A percentile compares a stretch with the other conserved stretches of the same genome.
Conservation (phyloP, 2,113 vertebrate species). For the Psilopsiagon aurifrons region DNA sequence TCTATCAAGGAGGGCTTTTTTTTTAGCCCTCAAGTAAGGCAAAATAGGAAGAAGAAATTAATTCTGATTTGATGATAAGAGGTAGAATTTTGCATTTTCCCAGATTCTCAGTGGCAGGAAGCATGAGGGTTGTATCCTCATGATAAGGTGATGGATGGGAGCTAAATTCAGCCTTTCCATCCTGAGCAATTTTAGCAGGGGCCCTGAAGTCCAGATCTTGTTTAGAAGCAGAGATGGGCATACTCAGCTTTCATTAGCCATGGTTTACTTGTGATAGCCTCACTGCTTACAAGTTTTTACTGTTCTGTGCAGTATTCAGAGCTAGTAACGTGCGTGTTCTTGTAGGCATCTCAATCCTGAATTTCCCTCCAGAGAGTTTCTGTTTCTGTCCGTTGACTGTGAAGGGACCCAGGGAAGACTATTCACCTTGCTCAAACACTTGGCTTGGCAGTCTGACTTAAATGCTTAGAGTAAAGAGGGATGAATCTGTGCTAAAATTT, state of each 20-base stretch:
- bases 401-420: not conserved
- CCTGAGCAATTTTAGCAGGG: constrained; percentile 62
- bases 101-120: constrained; percentile 39
- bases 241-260: not conserved
- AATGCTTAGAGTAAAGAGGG: not conserved
- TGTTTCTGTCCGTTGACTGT: not conserved
- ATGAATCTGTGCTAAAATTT: not conserved
- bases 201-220: constrained; percentile 18
- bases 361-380: not conserved
- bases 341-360: not conserved
- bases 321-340: not conserved
- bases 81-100: constrained; percentile 22
- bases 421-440: not conserved
- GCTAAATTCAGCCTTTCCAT: constrained; percentile 65
- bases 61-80: constrained; percentile 1
- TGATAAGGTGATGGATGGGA: constrained; percentile 61
- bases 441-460: not conserved
- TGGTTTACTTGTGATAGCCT: not conserved
- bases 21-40: not conserved
- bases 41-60: constrained; percentile 39
- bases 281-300: constrained; percentile 33
- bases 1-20: constrained; percentile 28
- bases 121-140: constrained; percentile 52
- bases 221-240: constrained; percentile 59
- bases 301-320: constrained; percentile 41